Base-by-base conservation (phyloP, 2,113 vertebrate species). In the Embiotoca jacksoni region DNA sequence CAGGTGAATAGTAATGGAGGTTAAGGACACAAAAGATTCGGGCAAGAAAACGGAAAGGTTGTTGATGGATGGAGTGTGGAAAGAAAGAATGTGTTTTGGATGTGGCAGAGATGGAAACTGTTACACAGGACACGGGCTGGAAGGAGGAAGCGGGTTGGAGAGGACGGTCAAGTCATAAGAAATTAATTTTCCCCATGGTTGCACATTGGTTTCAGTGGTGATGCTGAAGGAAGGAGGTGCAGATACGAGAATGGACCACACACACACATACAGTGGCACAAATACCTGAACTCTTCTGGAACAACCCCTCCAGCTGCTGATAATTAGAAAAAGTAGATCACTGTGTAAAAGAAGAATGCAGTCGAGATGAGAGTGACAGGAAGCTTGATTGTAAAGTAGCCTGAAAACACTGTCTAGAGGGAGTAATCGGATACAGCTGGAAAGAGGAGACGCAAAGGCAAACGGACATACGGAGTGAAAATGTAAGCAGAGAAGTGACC, bases 131-230 rank as follows among this genome's bases (percentile, higher is more conserved):
- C 41, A 16, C 30, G 53, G 46, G 55, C 49, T 79, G 72, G 61
- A 66, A 66, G 30, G 39, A 53, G 37, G 31, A 50, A 50, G 49
- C n/a, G 71, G 49, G 60, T 57, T 53, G 10, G 57, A 60, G 78
- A 77, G 57, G 44, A 44, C 58, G 60, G 67, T 80, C 47, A 72
- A 4, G 46, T 62, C 63, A 68, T 75, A 64, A 80, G 81, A 89
- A 81, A 81, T 86, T 72, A 8, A 93, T 91, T 92, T 91, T 85
- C 82, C 82, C 16, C 87, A 66, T 85, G 88, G 76, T n/a, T 90
- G 83, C 75, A 81, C 90, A 80, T 56, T 56, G 50, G 59, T 74
- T 78, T 70, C 53, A 63, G 64, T 6, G 36, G 60, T 11, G 56
- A 72, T 57, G 31, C n/a, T 66, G 53, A 67, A 58, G 37, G 58